Evolutionary conservation across 2,113 vertebrate genomes (phyloP).

Genomic region (Sylvilagus bachmani): DNA sequence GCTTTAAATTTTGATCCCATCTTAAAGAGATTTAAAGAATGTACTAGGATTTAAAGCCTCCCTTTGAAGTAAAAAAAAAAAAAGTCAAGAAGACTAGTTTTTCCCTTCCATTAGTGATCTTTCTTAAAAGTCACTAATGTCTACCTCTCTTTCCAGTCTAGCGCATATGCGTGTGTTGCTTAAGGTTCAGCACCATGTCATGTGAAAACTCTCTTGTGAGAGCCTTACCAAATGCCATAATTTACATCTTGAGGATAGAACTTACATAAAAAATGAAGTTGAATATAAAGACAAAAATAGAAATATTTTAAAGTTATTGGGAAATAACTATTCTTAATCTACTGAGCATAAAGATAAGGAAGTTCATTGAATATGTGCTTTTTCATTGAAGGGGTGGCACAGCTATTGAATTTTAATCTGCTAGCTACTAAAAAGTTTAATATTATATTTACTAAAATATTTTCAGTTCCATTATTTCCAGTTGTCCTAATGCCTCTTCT

Average conservation of each 20-base stretch:
- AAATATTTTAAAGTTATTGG: not conserved
- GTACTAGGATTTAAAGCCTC: constrained; percentile 58
- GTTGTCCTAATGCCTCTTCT: not conserved
- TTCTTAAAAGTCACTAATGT: constrained; percentile 65
- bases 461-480: not conserved
- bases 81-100: constrained; percentile 58
- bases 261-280: constrained; percentile 23
- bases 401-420: not conserved
- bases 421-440: not conserved
- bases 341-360: not conserved
- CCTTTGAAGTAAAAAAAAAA: constrained; percentile 67
- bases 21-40: constrained; percentile 67
- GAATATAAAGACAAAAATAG: constrained; percentile 26
- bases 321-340: not conserved
- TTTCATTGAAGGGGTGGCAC: not conserved
- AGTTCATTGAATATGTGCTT: not conserved
- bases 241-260: not conserved
- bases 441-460: not conserved
- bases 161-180: not conserved
- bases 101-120: constrained; percentile 71
- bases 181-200: not conserved
- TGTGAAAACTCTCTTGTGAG: not conserved
- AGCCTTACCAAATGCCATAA: not conserved
- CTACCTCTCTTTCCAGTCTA: constrained; percentile 64
- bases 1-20: constrained; percentile 72